Evolutionary conservation across 2,797 vertebrate genomes (phyloP).

Genomic region (Pristis pectinata): DNA sequence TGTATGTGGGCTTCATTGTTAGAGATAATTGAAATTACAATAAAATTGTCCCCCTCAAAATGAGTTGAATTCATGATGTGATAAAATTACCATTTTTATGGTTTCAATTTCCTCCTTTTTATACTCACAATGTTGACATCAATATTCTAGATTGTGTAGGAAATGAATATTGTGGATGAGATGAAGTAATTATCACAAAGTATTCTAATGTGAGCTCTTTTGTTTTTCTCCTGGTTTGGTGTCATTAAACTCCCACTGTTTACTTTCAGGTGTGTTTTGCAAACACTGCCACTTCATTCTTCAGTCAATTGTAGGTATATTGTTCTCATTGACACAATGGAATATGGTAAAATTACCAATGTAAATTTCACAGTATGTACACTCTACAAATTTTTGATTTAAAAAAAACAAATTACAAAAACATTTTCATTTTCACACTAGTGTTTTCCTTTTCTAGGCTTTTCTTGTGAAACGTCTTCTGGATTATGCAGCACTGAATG

Average conservation of each 20-base stretch:
- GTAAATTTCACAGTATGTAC: not conserved
- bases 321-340: conserved; percentile 49
- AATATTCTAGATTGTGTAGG: not conserved
- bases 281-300: conserved; percentile 70
- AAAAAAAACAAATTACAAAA: not conserved
- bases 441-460: conserved; percentile 67
- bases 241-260: conserved; percentile 76
- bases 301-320: conserved; percentile 87
- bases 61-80: conserved; percentile 18
- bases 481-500: conserved; percentile 76
- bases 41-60: conserved; percentile 16
- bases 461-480: conserved; percentile 85
- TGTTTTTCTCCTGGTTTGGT: conserved; percentile 54
- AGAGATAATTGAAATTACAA: not conserved
- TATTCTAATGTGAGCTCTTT: not conserved
- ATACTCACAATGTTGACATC: not conserved
- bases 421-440: not conserved
- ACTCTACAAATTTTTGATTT: not conserved
- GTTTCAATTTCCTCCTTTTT: not conserved
- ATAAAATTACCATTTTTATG: not conserved
- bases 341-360: conserved; percentile 38
- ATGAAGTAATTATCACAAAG: not conserved
- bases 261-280: conserved; percentile 83
- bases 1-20: not conserved
- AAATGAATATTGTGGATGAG: not conserved